Evolutionary conservation across 1,140 invertebrate species (phyloP).

Genomic region (Drosophila pachea): DNA sequence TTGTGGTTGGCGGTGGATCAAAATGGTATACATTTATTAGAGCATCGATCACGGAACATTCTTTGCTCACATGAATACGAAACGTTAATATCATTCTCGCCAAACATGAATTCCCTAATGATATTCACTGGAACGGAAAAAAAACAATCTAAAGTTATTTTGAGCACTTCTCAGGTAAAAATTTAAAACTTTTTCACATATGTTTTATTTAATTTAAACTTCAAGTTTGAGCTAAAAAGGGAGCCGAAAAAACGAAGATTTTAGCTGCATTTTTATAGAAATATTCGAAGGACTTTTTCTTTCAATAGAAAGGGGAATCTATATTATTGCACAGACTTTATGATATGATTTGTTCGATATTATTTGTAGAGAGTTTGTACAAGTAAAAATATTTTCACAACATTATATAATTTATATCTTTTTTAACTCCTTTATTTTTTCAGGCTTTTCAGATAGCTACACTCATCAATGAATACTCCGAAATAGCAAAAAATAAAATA

Average conservation of each 20-base stretch:
- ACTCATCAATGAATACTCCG: conserved; percentile 94
- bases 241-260: too few species aligned
- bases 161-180: conserved; percentile 89
- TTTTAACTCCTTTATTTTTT: conserved; percentile 26
- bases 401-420: not conserved
- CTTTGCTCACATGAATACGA: conserved; percentile 94
- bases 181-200: not conserved
- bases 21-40: conserved; percentile 93
- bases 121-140: conserved; percentile 92
- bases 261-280: too few species aligned
- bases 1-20: conserved; percentile 96
- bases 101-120: conserved; percentile 92
- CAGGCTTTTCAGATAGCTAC: conserved; percentile 96
- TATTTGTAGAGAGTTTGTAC: too few species aligned
- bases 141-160: conserved; percentile 94
- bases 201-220: too few species aligned
- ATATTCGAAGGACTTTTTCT: too few species aligned
- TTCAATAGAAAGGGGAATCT: too few species aligned
- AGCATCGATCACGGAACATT: conserved; percentile 91
- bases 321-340: too few species aligned
- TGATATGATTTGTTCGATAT: too few species aligned
- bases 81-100: conserved; percentile 91
- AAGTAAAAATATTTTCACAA: not conserved
- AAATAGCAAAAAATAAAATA: conserved; percentile 81
- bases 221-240: too few species aligned